Base-by-base conservation (phyloP, 2,113 vertebrate species). In the Megaleporinus macrocephalus region DNA sequence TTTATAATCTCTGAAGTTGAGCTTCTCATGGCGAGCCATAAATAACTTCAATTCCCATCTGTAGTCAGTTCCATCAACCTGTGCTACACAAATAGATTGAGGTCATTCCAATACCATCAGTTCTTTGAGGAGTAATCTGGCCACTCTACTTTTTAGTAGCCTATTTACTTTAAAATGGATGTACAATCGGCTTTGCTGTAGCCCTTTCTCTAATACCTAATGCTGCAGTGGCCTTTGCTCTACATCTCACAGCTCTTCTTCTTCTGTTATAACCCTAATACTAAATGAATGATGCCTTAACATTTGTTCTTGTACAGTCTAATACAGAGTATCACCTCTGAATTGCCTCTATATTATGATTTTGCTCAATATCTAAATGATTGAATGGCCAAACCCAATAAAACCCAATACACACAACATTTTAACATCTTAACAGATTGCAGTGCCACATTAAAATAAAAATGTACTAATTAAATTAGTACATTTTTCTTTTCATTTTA, bases 41-140 rank as follows among this genome's bases (percentile, higher is more conserved):
- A 49, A 55, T 47, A 59, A n/a, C 36, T 41, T 27, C 29, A 49
- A 30, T 49, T 16, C 18, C 49, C 49, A 55, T 76, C 26, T 66
- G 30, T 49, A 22, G 1, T 44, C 73, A 13, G 18, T 76, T 13
- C 63, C 53, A 76, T 29, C 73, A 14, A 16, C 53, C 27, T 16
- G 51, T 55, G n/a, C 61, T 55, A 65, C 29, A 4, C 70, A 72
- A 36, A 24, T 70, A 61, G 61, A 49, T 29, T 51, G 61, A 65
- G 76, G 36, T 78, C 26, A 36, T 62, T 57, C 14, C 11, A 0
- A 36, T 53, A 24, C 24, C 22, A 51, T 47, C 47, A 30, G 71
- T 82, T 33, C 24, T 61, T 70, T 49, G n/a, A 47, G 24, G 24
- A 76, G 22, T 20, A 61, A 82, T 76, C 33, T 14, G 51, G 62